Evolutionary conservation across 1,140 invertebrate species (phyloP).

Genomic region (Heliconius hewitsoni): DNA sequence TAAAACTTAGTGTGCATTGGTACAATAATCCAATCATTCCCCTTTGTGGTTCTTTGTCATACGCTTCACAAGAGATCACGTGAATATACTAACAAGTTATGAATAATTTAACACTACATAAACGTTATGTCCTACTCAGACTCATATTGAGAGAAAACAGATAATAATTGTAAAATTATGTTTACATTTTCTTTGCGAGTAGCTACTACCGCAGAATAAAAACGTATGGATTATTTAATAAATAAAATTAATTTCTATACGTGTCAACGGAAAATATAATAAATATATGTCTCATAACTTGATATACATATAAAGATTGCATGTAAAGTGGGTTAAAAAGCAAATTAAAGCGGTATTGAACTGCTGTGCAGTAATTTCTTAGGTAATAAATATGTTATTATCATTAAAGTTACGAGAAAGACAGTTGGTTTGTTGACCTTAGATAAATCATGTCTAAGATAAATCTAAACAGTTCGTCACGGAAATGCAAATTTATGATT

Average conservation of each 20-base stretch:
- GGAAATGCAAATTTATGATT: conserved; percentile 42
- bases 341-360: conserved; percentile 29
- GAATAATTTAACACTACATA: conserved; percentile 27
- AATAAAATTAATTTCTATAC: not conserved
- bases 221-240: not conserved
- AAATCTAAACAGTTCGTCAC: conserved; percentile 46
- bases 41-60: conserved; percentile 22
- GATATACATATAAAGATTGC: conserved; percentile 3
- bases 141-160: conserved; percentile 25
- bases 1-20: not conserved
- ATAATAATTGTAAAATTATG: conserved; percentile 4
- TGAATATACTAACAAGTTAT: conserved; percentile 30
- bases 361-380: conserved; percentile 43
- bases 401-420: conserved; percentile 53
- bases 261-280: not conserved
- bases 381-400: conserved; percentile 64
- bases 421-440: conserved; percentile 66
- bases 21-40: not conserved
- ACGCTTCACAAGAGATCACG: conserved; percentile 28
- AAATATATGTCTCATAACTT: not conserved
- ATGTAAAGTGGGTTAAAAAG: conserved; percentile 38
- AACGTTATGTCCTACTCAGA: conserved; percentile 19
- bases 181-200: not conserved
- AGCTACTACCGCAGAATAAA: not conserved
- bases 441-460: conserved; percentile 64